Evolutionary conservation across 2,888 invertebrate species (phyloP).

Genomic region (Coenonympha glycerion): DNA sequence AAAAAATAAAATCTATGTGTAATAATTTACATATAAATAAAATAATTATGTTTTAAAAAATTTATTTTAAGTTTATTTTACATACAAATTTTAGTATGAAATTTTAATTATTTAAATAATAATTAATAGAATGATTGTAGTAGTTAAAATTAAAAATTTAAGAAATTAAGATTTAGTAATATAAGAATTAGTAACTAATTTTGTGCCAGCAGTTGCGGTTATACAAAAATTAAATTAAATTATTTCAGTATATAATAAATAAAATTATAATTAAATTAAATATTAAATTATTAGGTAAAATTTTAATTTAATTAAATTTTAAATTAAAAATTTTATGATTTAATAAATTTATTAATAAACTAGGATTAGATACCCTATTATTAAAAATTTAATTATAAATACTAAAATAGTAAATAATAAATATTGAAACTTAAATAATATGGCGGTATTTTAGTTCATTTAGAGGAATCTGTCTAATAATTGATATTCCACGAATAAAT

Average conservation of each 20-base stretch:
- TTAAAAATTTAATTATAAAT: slow-evolving; percentile 67
- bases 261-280: slow-evolving; percentile 42
- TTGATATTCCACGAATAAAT: slow-evolving; percentile 79
- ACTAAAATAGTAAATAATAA: slow-evolving; percentile 75
- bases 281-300: slow-evolving; percentile 74
- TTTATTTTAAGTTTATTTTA: slow-evolving; percentile 66
- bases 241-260: slow-evolving; percentile 44
- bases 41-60: slow-evolving; percentile 67
- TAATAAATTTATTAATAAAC: slow-evolving; percentile 76
- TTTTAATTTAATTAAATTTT: slow-evolving; percentile 70
- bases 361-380: slow-evolving; percentile 84
- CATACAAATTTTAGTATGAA: slow-evolving; percentile 69
- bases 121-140: slow-evolving; percentile 25
- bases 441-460: slow-evolving; percentile 79
- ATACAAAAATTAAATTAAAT: slow-evolving; percentile 77
- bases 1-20: slow-evolving; percentile 38
- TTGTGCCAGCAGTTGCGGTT: slow-evolving; percentile 84
- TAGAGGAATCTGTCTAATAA: slow-evolving; percentile 82
- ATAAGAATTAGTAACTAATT: slow-evolving; percentile 76
- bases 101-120: slow-evolving; percentile 51
- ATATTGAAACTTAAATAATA: slow-evolving; percentile 81
- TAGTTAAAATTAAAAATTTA: slow-evolving; percentile 50
- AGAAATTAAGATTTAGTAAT: slow-evolving; percentile 78
- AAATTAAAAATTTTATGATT: slow-evolving; percentile 46
- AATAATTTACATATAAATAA: slow-evolving; percentile 42